These are phyloP conservation scores for Coelopa pilipes DNA, from an alignment of 2,888 invertebrate genomes.

Conservation along the genomic window DNA sequence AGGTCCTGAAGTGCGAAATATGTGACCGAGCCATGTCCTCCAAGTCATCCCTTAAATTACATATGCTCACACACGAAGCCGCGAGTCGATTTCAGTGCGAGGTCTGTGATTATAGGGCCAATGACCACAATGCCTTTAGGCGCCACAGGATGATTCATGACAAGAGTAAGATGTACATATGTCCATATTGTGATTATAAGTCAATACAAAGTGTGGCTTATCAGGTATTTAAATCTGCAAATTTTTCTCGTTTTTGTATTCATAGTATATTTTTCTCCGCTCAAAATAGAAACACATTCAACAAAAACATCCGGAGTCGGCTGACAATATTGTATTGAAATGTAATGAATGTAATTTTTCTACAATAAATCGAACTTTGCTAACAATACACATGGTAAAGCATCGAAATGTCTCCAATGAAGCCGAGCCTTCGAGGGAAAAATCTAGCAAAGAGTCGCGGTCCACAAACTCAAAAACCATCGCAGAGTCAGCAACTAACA, in stretches of 20 bases:
- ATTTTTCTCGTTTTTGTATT: background rate
- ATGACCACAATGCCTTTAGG: conserved; percentile 84
- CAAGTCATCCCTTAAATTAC: conserved; percentile 70
- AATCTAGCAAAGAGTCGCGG: conserved; percentile 10
- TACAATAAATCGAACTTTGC: conserved; percentile 62
- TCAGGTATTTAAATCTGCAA: conserved; percentile 66
- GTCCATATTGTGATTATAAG: conserved; percentile 81
- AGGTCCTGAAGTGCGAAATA: conserved; percentile 69
- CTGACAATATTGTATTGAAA: conserved; percentile 70
- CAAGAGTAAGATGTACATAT: conserved; percentile 78
- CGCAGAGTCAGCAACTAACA: conserved; percentile 13
- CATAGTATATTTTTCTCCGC: background rate
- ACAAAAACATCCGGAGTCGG: conserved; percentile 80
- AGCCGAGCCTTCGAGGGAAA: conserved; percentile 17
- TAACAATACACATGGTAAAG: conserved; percentile 61
- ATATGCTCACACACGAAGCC: conserved; percentile 65
- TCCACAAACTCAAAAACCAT: conserved; percentile 17
- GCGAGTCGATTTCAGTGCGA: conserved; percentile 76
- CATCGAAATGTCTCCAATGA: conserved; percentile 46
- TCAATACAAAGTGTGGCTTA: conserved; percentile 84
- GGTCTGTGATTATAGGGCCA: conserved; percentile 76
- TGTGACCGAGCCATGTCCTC: conserved; percentile 58
- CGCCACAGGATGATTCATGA: conserved; percentile 80
- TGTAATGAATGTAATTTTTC: conserved; percentile 61
- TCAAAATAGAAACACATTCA: conserved; percentile 74